These are phyloP conservation scores for Vultur gryphus DNA, from an alignment of 2,797 vertebrate genomes.

Conservation along the genomic window DNA sequence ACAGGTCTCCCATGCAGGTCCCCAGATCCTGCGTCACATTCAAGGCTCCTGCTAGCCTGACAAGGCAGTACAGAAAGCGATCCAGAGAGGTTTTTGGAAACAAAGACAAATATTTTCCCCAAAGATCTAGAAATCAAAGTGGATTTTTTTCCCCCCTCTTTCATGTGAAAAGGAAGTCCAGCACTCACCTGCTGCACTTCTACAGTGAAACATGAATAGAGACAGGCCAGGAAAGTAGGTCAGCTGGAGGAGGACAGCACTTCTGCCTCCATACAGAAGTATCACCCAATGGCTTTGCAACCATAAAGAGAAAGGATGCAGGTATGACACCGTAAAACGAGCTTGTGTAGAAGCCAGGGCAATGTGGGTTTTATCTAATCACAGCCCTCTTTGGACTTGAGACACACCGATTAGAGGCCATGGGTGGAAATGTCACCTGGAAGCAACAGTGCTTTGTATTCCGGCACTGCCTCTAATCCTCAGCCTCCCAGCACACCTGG, in stretches of 20 bases:
- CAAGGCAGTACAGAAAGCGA: neutral
- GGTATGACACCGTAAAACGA: neutral
- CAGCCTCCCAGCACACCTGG: neutral
- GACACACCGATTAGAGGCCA: neutral
- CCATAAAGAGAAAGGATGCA: neutral
- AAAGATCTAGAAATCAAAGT: neutral
- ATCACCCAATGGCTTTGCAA: neutral
- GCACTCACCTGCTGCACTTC: neutral
- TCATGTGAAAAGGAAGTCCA: neutral
- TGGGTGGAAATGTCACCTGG: neutral
- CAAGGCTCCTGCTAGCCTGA: neutral
- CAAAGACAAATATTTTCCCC: neutral
- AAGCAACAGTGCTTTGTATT: neutral
- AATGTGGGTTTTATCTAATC: neutral
- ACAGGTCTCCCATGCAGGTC: neutral
- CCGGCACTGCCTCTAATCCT: neutral
- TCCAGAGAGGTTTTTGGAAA: neutral
- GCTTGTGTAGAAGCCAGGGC: neutral
- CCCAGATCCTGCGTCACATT: fast-evolving
- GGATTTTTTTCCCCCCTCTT: fast-evolving
- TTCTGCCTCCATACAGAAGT: neutral
- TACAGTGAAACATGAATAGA: neutral
- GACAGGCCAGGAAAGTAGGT: neutral
- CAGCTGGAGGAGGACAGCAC: neutral
- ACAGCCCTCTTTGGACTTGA: neutral